Evolutionary conservation across 2,888 invertebrate species (phyloP).

Genomic region (Epiblema foenella): DNA sequence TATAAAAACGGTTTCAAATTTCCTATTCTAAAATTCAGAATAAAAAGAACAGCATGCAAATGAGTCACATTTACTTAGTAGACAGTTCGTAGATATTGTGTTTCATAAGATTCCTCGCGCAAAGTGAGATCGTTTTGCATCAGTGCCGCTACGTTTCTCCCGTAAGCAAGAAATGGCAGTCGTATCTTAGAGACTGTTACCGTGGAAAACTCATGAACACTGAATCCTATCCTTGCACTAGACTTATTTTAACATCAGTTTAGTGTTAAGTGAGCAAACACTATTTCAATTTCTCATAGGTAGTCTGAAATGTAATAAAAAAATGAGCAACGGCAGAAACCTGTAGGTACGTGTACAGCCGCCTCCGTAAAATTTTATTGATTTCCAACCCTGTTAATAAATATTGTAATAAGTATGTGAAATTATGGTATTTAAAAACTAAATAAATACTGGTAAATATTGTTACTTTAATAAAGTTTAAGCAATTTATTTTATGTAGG

Average conservation of each 20-base stretch:
- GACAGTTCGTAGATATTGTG: conserved; percentile 10
- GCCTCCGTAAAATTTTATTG: too few relatives aligned
- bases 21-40: not conserved
- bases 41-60: not conserved
- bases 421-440: too few relatives aligned
- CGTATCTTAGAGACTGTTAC: conserved; percentile 21
- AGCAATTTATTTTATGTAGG: too few relatives aligned
- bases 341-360: too few relatives aligned
- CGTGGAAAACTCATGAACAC: conserved; percentile 1
- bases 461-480: too few relatives aligned
- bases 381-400: too few relatives aligned
- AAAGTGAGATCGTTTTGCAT: conserved; percentile 11
- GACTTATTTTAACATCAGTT: not conserved
- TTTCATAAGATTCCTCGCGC: conserved; percentile 10
- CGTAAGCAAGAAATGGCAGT: conserved; percentile 19
- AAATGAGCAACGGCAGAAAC: too few relatives aligned
- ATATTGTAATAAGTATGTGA: too few relatives aligned
- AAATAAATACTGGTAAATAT: too few relatives aligned
- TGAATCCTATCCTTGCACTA: conserved; percentile 1
- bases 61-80: not conserved
- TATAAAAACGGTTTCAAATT: not conserved
- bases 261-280: not conserved
- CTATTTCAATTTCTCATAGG: not conserved
- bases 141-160: conserved; percentile 31
- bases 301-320: too few relatives aligned